Conservation (phyloP, 1,140 invertebrate genomes). For the Pseudomyrmex concolor region DNA sequence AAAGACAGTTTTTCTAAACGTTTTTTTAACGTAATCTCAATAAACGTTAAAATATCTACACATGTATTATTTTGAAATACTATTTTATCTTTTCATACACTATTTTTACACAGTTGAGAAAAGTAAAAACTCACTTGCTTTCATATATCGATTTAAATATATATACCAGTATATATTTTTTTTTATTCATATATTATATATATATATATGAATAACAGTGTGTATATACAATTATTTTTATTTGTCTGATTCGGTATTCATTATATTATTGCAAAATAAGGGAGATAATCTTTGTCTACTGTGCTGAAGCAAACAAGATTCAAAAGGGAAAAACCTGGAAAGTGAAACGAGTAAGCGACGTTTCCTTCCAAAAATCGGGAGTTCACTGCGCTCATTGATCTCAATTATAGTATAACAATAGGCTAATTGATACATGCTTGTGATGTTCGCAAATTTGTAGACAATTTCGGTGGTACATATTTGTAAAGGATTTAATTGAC, state of each 20-base stretch:
- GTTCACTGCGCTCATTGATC: conserved; percentile 90
- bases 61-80: too few species aligned
- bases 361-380: conserved; percentile 86
- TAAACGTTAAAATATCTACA: too few species aligned
- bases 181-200: too few species aligned
- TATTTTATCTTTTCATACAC: too few species aligned
- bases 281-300: conserved; percentile 82
- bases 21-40: too few species aligned
- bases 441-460: conserved; percentile 93
- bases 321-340: conserved; percentile 93
- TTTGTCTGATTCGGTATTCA: conserved; percentile 8
- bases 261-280: conserved; percentile 76
- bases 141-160: too few species aligned
- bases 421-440: conserved; percentile 94
- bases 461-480: conserved; percentile 91
- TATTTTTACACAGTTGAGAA: too few species aligned
- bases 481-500: conserved; percentile 93
- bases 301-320: conserved; percentile 89
- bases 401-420: conserved; percentile 97
- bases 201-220: neutral
- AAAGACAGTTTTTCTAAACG: too few species aligned
- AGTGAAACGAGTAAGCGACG: conserved; percentile 74
- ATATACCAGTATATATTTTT: too few species aligned
- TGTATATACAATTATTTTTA: neutral
- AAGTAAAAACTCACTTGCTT: too few species aligned